Evolutionary conservation across 2,888 invertebrate species (phyloP).

Genomic region (Cephonodes hylas): DNA sequence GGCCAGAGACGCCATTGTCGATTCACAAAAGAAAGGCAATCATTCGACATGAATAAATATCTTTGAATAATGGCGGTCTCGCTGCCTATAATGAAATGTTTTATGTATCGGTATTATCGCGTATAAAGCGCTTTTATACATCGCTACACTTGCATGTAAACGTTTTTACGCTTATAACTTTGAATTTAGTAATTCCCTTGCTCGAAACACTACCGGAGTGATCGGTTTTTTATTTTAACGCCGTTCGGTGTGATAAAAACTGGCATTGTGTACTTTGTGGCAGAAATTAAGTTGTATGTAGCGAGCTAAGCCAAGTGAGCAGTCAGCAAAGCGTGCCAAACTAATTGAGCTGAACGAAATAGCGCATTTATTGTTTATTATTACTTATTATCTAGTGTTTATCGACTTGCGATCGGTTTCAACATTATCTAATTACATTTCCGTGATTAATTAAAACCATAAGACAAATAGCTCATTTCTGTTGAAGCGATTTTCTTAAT

Average conservation of each 20-base stretch:
- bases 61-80: constrained; percentile 75
- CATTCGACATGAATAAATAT: constrained; percentile 81
- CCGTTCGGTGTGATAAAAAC: constrained; percentile 7
- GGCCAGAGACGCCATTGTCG: constrained; percentile 69
- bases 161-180: constrained; percentile 36
- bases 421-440: constrained; percentile 7
- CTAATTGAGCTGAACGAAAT: constrained; percentile 37
- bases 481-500: neutral
- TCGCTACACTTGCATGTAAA: constrained; percentile 50
- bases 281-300: constrained; percentile 24
- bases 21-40: constrained; percentile 79
- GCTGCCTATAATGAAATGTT: constrained; percentile 77
- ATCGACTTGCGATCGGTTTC: neutral
- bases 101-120: constrained; percentile 75
- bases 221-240: constrained; percentile 19
- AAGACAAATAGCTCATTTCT: neutral
- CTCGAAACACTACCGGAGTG: neutral
- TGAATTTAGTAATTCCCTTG: constrained; percentile 5
- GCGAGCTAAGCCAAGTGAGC: neutral
- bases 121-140: constrained; percentile 65
- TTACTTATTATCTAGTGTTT: constrained; percentile 6
- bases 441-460: neutral
- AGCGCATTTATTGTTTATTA: constrained; percentile 21
- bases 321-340: constrained; percentile 38
- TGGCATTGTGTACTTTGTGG: constrained; percentile 18